Percentiles rank a stretch among this genome's conserved stretches.
phyloP scores from a whole-genome alignment of 2,797 vertebrate species.

The Macrochelys suwanniensis region DNA sequence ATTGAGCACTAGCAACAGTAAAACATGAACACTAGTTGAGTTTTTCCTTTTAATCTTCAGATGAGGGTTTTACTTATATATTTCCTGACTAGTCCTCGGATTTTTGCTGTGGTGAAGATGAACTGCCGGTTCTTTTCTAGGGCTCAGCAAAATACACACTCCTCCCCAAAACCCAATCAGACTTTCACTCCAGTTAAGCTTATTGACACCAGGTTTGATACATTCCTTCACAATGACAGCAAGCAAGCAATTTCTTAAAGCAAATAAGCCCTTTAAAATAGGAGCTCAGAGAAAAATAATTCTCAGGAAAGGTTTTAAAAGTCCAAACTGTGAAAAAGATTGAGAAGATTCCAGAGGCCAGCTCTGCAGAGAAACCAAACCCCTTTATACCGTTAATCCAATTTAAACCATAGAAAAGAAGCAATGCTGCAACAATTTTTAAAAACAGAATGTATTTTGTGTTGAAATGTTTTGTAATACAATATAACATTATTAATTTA shows the following conservation, averaged over 20 bases:
- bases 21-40: neutral
- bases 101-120: neutral
- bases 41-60: neutral
- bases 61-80: neutral
- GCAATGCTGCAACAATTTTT: neutral
- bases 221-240: conserved; percentile 11
- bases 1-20: fast-evolving
- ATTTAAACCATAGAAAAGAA: neutral
- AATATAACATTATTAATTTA: neutral
- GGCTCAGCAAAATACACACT: neutral
- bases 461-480: neutral
- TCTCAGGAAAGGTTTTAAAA: neutral
- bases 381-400: neutral
- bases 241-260: fast-evolving
- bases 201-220: conserved; percentile 47
- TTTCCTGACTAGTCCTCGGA: neutral
- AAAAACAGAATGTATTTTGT: neutral
- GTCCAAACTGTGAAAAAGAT: neutral
- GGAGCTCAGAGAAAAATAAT: neutral
- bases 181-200: conserved; percentile 33
- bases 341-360: neutral
- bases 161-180: neutral
- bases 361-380: neutral
- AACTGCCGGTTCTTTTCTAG: neutral
- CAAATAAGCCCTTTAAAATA: neutral